Evolutionary conservation across 23 tunicate genomes (phyloP).

Genomic region (Aplidium turbinatum): DNA sequence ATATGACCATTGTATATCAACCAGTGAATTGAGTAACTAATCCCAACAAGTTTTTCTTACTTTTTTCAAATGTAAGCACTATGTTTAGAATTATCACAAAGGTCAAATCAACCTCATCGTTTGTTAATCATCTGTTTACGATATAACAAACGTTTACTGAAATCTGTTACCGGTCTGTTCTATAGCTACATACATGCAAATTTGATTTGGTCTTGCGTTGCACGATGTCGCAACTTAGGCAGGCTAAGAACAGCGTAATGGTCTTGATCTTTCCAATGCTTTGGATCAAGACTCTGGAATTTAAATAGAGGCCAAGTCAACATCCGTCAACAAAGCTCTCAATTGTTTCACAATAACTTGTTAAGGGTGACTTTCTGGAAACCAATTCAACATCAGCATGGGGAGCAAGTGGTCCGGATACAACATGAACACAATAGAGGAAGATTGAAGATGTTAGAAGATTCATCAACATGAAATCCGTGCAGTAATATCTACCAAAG

Average conservation of each 20-base stretch:
- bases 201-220: slow-evolving; percentile 80
- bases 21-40: not conserved
- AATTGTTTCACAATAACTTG: too few relatives aligned
- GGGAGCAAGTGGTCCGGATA: too few relatives aligned
- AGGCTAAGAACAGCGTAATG: slow-evolving; percentile 90
- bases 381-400: too few relatives aligned
- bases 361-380: too few relatives aligned
- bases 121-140: too few relatives aligned
- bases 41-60: not conserved
- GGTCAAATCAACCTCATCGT: not conserved
- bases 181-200: slow-evolving; percentile 73
- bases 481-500: too few relatives aligned
- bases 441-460: too few relatives aligned
- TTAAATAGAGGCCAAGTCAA: not conserved
- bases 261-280: slow-evolving; percentile 94
- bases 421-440: too few relatives aligned
- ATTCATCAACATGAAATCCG: too few relatives aligned
- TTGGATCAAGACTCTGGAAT: slow-evolving; percentile 81
- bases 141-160: too few relatives aligned
- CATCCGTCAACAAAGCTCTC: not conserved
- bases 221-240: slow-evolving; percentile 65
- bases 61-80: not conserved
- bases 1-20: too few relatives aligned
- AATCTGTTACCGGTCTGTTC: too few relatives aligned
- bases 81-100: not conserved